Evolutionary conservation across 2,888 invertebrate species (phyloP).

Genomic region (Ryuthela nishihirai): DNA sequence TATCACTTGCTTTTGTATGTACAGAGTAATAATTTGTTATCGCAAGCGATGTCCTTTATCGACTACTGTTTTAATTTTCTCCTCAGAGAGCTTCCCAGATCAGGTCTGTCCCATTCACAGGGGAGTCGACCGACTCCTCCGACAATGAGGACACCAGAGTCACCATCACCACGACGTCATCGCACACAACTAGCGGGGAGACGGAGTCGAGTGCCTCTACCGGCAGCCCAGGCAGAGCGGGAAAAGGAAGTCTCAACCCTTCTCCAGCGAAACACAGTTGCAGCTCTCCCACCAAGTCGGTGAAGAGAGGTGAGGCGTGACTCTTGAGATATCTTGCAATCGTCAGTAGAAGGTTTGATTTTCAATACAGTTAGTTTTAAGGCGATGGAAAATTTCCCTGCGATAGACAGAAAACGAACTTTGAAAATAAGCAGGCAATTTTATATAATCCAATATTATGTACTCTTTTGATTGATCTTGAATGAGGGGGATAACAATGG

Average conservation of each 20-base stretch:
- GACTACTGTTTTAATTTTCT: conserved; percentile 85
- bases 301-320: conserved; percentile 47
- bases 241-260: conserved; percentile 30
- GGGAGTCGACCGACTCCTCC: conserved; percentile 90
- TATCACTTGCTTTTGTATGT: too few relatives aligned
- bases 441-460: too few relatives aligned
- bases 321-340: too few relatives aligned
- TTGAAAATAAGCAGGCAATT: too few relatives aligned
- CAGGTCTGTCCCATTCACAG: conserved; percentile 90
- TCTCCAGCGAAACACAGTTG: conserved; percentile 41
- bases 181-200: conserved; percentile 43
- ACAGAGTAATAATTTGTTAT: too few relatives aligned
- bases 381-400: too few relatives aligned
- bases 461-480: too few relatives aligned
- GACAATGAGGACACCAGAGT: conserved; percentile 61
- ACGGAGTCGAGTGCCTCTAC: conserved; percentile 43
- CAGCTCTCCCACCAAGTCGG: conserved; percentile 42
- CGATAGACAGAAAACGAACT: too few relatives aligned
- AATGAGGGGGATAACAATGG: too few relatives aligned
- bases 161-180: conserved; percentile 40
- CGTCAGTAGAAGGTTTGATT: too few relatives aligned
- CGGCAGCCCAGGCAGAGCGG: conserved; percentile 36
- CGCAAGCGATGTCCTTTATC: too few relatives aligned
- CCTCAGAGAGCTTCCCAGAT: conserved; percentile 86
- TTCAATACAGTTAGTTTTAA: too few relatives aligned